Percentiles rank a stretch among this genome's conserved stretches.
Conservation (phyloP, 2,797 vertebrate genomes). For the Harpagifer antarcticus region DNA sequence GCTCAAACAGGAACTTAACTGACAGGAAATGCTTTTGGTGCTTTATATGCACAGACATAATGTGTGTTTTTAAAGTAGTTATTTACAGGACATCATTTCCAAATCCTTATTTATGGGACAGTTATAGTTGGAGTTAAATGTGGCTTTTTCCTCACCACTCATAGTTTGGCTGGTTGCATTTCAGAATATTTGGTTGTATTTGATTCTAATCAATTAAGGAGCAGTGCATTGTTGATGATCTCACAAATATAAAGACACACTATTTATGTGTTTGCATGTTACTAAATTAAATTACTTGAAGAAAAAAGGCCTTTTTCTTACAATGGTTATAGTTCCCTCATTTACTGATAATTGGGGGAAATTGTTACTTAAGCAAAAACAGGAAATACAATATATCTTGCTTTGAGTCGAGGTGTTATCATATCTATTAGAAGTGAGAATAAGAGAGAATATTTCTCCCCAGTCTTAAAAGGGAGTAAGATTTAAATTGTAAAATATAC, state of each 20-base stretch:
- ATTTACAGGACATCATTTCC: background rate
- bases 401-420: too few species aligned
- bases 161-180: background rate
- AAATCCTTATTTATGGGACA: background rate
- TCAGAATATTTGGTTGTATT: background rate
- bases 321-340: too few species aligned
- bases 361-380: too few species aligned
- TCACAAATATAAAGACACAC: background rate
- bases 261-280: slow-evolving; percentile 1
- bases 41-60: background rate
- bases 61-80: too few species aligned
- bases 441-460: too few species aligned
- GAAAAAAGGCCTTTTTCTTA: too few species aligned
- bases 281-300: background rate
- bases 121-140: background rate
- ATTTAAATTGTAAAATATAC: too few species aligned
- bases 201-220: background rate
- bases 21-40: background rate
- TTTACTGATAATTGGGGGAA: too few species aligned
- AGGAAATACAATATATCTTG: too few species aligned
- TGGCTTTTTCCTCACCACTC: background rate
- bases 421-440: too few species aligned
- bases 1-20: background rate
- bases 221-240: background rate
- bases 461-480: too few species aligned